Percentiles rank a stretch among this genome's conserved stretches.
These are phyloP conservation scores for Ormyrus pomaceus DNA, from an alignment of 2,888 invertebrate genomes.

Conservation along the genomic window DNA sequence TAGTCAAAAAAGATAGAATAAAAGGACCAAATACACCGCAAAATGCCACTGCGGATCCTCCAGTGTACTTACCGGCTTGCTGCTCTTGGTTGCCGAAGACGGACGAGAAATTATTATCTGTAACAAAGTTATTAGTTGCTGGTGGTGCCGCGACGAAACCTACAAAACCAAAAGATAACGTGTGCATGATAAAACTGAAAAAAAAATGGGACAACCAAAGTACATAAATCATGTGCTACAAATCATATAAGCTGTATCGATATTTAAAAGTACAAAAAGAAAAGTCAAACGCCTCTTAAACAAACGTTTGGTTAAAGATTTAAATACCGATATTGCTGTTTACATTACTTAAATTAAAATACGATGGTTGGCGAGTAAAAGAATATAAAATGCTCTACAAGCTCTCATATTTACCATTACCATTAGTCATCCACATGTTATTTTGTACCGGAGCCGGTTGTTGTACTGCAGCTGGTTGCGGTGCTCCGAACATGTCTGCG, in stretches of 20 bases:
- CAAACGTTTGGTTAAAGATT: neutral
- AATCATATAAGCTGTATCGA: conserved; percentile 8
- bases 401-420: conserved; percentile 74
- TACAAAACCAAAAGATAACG: conserved; percentile 68
- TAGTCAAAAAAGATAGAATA: conserved; percentile 29
- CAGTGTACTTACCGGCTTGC: conserved; percentile 69
- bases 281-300: conserved; percentile 32
- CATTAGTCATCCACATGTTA: conserved; percentile 79
- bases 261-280: neutral
- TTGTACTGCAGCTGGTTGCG: conserved; percentile 65
- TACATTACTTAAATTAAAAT: neutral
- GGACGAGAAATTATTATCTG: conserved; percentile 91
- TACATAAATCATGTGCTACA: conserved; percentile 17
- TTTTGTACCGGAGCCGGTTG: conserved; percentile 70
- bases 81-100: conserved; percentile 85
- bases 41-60: conserved; percentile 27
- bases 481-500: conserved; percentile 86
- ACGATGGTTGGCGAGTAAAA: conserved; percentile 31
- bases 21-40: conserved; percentile 45
- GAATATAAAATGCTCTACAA: conserved; percentile 48
- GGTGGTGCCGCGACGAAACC: conserved; percentile 73
- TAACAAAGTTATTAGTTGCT: conserved; percentile 83
- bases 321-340: conserved; percentile 24
- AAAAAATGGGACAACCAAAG: conserved; percentile 44
- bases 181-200: conserved; percentile 56